These are phyloP conservation scores for Choloepus hoffmanni DNA, from an alignment of 2,113 vertebrate species.

Conservation along the genomic window DNA sequence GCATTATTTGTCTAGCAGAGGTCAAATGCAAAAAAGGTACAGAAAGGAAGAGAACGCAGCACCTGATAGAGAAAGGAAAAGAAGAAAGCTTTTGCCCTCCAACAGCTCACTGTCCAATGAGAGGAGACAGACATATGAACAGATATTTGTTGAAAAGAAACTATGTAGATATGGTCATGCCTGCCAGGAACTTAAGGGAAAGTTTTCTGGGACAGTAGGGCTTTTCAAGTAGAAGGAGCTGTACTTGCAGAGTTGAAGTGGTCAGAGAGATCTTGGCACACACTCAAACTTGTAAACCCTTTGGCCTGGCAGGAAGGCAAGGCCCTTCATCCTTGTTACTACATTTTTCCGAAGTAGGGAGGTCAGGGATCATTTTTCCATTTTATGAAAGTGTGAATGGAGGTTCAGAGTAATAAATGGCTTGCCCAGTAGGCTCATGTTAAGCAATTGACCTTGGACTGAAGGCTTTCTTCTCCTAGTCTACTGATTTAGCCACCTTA, in stretches of 20 bases:
- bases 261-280: background rate
- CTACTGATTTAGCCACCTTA: background rate
- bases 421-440: background rate
- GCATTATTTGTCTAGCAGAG: background rate
- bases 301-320: fast-evolving
- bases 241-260: background rate
- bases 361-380: background rate
- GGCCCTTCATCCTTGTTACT: fast-evolving
- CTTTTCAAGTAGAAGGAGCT: background rate
- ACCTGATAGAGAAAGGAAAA: no score
- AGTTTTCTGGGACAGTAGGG: background rate
- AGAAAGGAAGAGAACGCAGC: background rate
- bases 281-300: background rate
- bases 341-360: background rate
- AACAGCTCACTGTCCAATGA: background rate
- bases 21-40: background rate
- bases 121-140: background rate
- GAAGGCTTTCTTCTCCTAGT: background rate
- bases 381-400: background rate
- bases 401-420: background rate
- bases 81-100: background rate
- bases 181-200: background rate
- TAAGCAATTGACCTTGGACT: background rate
- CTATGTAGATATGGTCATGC: background rate
- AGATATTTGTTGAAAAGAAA: background rate